phyloP scores from a whole-genome alignment of 2,113 vertebrate species.

The Bujurquina vittata region DNA sequence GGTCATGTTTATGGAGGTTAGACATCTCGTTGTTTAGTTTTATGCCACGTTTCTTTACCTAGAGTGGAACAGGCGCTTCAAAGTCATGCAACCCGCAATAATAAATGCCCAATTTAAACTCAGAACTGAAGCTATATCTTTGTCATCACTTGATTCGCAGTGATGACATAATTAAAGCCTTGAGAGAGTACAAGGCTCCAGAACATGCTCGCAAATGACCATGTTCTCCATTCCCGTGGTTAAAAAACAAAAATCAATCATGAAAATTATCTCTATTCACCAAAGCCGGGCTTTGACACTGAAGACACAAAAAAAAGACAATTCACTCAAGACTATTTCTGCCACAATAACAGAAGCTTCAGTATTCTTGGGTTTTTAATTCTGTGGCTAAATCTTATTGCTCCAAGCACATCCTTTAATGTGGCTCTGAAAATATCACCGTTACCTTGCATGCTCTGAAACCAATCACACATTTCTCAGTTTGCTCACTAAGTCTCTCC shows the following conservation, averaged over 20 bases:
- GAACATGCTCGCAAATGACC: conserved; percentile 33
- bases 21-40: neutral
- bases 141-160: conserved; percentile 23
- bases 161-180: conserved; percentile 40
- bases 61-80: neutral
- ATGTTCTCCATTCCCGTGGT: neutral
- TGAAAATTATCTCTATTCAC: conserved; percentile 20
- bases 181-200: conserved; percentile 36
- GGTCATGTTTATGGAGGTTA: neutral
- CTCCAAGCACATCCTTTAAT: conserved; percentile 40
- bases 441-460: conserved; percentile 22
- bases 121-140: neutral
- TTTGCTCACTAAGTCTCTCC: conserved; percentile 2
- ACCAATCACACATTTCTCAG: neutral
- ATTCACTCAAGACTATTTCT: neutral
- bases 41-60: neutral
- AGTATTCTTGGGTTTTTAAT: conserved; percentile 8
- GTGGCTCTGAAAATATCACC: conserved; percentile 38
- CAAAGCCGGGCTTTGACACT: neutral
- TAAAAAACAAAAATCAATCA: conserved; percentile 53
- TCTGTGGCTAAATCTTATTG: conserved; percentile 16
- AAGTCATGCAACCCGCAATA: neutral
- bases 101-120: conserved; percentile 5
- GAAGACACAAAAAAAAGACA: neutral
- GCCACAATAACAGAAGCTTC: neutral